Evolutionary conservation across 2,797 vertebrate genomes (phyloP).

Genomic region (Enteromius treurensis): DNA sequence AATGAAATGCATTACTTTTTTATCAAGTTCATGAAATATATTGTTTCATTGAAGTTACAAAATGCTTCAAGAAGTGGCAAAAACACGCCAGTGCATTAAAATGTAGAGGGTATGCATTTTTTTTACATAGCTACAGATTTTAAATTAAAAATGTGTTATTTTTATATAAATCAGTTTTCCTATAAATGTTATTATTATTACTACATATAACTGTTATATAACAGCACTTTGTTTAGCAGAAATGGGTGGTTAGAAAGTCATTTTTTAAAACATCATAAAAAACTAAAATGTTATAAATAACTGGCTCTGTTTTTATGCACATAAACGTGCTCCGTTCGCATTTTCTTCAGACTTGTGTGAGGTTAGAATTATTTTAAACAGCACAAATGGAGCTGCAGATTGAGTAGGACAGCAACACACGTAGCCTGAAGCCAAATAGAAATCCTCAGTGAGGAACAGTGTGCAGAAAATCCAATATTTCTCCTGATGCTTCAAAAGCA

Average conservation of each 20-base stretch:
- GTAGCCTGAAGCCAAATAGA: conserved; percentile 21
- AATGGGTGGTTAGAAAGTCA: not conserved
- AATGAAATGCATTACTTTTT: conserved; percentile 4
- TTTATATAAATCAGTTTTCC: not conserved
- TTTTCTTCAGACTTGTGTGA: not conserved
- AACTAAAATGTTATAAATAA: not conserved
- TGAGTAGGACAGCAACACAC: not conserved
- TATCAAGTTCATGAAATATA: not conserved
- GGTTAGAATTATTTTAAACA: not conserved
- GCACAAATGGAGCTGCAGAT: not conserved
- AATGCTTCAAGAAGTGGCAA: not conserved
- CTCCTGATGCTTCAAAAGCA: conserved; percentile 25
- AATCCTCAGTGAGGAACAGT: conserved; percentile 13
- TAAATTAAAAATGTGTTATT: not conserved
- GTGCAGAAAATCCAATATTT: conserved; percentile 29
- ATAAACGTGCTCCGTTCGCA: not conserved
- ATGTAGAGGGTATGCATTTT: not conserved
- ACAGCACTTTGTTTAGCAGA: not conserved
- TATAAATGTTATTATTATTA: not conserved
- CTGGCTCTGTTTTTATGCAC: not conserved
- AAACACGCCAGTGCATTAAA: not conserved
- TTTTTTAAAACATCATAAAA: not conserved
- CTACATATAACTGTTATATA: not conserved
- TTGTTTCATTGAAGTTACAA: not conserved
- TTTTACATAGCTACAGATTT: too few species aligned